A percentile compares a stretch with the other conserved stretches of the same genome.
These are phyloP conservation scores for Phrynosoma platyrhinos DNA, from an alignment of 2,113 vertebrate genomes.

Conservation along the genomic window DNA sequence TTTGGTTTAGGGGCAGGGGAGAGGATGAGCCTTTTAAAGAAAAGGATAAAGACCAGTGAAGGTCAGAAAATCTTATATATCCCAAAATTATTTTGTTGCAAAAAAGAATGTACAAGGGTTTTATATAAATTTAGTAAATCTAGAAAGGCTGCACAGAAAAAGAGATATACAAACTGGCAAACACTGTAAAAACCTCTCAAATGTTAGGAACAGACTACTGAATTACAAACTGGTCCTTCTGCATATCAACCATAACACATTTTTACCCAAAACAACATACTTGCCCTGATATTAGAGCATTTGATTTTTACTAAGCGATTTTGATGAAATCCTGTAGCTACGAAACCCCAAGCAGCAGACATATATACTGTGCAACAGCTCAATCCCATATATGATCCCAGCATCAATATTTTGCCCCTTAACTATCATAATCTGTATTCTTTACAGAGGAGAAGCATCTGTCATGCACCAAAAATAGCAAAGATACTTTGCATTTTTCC, in stretches of 20 bases:
- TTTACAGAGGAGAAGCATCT: conserved; percentile 69
- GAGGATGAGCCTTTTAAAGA: background rate
- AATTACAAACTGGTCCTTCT: conserved; percentile 71
- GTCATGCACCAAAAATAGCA: conserved; percentile 73
- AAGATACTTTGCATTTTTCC: conserved; percentile 59
- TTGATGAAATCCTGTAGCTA: conserved; percentile 52
- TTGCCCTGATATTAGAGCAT: conserved; percentile 26
- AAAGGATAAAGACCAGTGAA: conserved; percentile 17
- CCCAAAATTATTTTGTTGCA: conserved; percentile 9
- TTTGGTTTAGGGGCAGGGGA: conserved; percentile 12
- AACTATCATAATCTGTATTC: conserved; percentile 52
- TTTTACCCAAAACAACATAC: conserved; percentile 59
- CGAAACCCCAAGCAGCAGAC: conserved; percentile 51
- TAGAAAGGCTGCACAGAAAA: conserved; percentile 50
- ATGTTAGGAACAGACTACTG: conserved; percentile 52
- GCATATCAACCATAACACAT: conserved; percentile 61
- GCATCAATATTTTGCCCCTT: conserved; percentile 61
- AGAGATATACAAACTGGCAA: conserved; percentile 49
- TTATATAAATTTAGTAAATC: conserved; percentile 35
- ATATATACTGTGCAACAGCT: conserved; percentile 58
- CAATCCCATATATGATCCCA: conserved; percentile 59
- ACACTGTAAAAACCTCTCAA: conserved; percentile 38
- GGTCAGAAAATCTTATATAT: conserved; percentile 33
- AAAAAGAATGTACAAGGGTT: conserved; percentile 24
- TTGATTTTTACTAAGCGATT: conserved; percentile 49